Base-by-base conservation (phyloP, 1,140 invertebrate genomes). In the Solen grandis region DNA sequence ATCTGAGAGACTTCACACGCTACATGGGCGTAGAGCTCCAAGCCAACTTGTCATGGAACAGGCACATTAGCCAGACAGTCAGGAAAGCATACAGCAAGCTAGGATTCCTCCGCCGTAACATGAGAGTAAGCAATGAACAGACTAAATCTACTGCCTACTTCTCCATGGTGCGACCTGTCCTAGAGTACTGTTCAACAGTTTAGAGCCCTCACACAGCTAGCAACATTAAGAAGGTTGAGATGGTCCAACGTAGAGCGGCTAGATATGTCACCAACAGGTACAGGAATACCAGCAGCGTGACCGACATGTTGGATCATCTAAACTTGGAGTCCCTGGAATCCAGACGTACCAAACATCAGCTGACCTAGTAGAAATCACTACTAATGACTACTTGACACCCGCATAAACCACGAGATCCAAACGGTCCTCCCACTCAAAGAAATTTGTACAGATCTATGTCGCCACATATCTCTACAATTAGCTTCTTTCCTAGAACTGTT, bases 201-300 rank as follows among this genome's bases (percentile, higher is more conserved):
- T 82, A 70, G 75, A 55, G 72, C 41, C 75, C 81, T 8, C 72
- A 73, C 29, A 69, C 36, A 2, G 35, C 33, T 10, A 25, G 55
- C 16, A 57, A 85, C 22, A 83, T 80, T 46, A 33, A 63, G 8
- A 63, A 72, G 72, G 59, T 74, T 16, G 84, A 84, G 52, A 79
- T 65, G 55, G 73, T 87, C 0, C 84, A 87, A 65, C 57, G 76
- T 16, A 77, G 84, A 72, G 82, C 82, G 29, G 83, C 82, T 16
- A 35, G 84, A 27, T 81, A 31, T 38, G 75, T 83, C 10, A 16
- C 31, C 10, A 80, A 84, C 25, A 46, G 59, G 10, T 70, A 69
- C 57, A 31, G 68, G 19, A 78, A 78, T 14, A 65, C 33, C n/a
- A n/a, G n/a, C n/a, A n/a, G n/a, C n/a, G n/a, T n/a, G n/a, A n/a